Percentiles rank a stretch among this genome's conserved stretches.
phyloP scores from a whole-genome alignment of 2,888 invertebrate species.

The Drosophila stalkeri region DNA sequence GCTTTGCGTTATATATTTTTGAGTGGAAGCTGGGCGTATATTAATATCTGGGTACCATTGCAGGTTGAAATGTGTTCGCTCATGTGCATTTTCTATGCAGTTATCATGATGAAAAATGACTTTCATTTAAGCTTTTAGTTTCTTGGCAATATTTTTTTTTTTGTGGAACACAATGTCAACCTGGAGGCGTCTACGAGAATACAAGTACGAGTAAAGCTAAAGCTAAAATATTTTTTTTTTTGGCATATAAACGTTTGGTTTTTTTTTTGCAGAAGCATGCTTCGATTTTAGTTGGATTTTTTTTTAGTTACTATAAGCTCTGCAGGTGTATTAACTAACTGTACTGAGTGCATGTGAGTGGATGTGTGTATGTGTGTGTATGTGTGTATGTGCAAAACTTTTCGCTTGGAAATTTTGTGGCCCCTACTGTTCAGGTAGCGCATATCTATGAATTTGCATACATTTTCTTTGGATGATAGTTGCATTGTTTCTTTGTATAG shows the following conservation, averaged over 20 bases:
- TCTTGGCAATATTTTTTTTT: conserved; percentile 24
- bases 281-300: conserved; percentile 56
- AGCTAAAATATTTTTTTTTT: conserved; percentile 51
- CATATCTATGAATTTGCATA: conserved; percentile 84
- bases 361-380: conserved; percentile 7
- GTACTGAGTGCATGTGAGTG: conserved; percentile 34
- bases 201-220: conserved; percentile 55
- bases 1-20: conserved; percentile 41
- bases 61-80: conserved; percentile 78
- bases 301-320: conserved; percentile 31
- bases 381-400: conserved; percentile 36
- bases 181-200: conserved; percentile 70
- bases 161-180: conserved; percentile 72
- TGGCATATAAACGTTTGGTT: conserved; percentile 30
- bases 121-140: conserved; percentile 19
- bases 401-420: conserved; percentile 62
- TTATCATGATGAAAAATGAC: conserved; percentile 34
- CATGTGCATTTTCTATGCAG: conserved; percentile 58
- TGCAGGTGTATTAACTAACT: conserved; percentile 41
- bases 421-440: conserved; percentile 69
- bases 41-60: conserved; percentile 84
- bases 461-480: conserved; percentile 85
- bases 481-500: conserved; percentile 75
- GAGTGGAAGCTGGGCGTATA: conserved; percentile 84
- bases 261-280: conserved; percentile 70